A percentile compares a stretch with the other conserved stretches of the same genome.
These are phyloP conservation scores for Notechis scutatus DNA, from an alignment of 2,113 vertebrate genomes.

Conservation along the genomic window DNA sequence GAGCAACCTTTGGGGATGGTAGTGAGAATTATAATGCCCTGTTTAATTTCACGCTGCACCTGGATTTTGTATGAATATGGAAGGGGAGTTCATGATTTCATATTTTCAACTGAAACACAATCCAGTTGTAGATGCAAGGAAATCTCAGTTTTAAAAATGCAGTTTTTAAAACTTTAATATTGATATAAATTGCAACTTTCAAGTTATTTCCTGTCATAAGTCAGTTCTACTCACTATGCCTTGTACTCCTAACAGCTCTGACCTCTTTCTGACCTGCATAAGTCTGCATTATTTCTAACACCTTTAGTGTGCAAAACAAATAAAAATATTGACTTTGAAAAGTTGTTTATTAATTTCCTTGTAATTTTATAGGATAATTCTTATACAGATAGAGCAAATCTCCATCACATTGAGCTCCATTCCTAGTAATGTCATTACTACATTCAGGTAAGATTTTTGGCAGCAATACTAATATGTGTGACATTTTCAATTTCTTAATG, in stretches of 20 bases:
- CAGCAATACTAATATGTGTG: neutral
- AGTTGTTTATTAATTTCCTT: neutral
- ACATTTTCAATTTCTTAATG: neutral
- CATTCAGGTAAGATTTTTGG: neutral
- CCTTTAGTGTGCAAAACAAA: neutral
- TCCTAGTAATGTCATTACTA: neutral
- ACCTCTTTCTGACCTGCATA: neutral
- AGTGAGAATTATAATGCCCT: neutral
- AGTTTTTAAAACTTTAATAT: neutral
- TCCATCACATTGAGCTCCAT: neutral
- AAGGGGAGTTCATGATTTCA: neutral
- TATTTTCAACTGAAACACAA: neutral
- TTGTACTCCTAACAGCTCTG: neutral
- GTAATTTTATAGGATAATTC: neutral
- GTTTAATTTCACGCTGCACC: neutral
- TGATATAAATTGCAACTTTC: neutral
- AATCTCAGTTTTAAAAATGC: neutral
- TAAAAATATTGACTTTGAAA: neutral
- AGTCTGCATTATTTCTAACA: neutral
- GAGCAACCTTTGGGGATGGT: neutral
- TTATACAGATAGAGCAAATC: neutral
- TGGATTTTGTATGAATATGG: neutral
- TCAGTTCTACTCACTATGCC: neutral
- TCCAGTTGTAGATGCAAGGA: neutral
- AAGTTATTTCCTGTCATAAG: neutral